Evolutionary conservation across 2,888 invertebrate genomes (phyloP).

Genomic region (Antheraea assamensis): DNA sequence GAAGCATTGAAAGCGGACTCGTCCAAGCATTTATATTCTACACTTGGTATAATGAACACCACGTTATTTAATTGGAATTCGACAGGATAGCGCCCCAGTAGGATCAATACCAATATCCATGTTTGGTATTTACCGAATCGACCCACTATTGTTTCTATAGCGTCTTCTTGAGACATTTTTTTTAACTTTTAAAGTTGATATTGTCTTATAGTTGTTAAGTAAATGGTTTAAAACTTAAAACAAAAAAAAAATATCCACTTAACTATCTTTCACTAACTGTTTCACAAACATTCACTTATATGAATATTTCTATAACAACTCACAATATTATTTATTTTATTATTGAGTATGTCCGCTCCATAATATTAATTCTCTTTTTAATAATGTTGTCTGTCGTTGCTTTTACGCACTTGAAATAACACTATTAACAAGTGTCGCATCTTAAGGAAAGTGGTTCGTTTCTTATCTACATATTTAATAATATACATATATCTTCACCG

Average conservation of each 20-base stretch:
- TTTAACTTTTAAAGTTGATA: neutral
- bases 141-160: slow-evolving; percentile 74
- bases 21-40: slow-evolving; percentile 73
- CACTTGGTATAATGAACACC: slow-evolving; percentile 79
- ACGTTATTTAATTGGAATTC: slow-evolving; percentile 82
- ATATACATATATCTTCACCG: neutral
- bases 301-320: neutral
- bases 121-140: slow-evolving; percentile 80
- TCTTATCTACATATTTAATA: neutral
- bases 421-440: neutral
- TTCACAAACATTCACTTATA: neutral
- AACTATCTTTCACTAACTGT: neutral
- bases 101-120: slow-evolving; percentile 73
- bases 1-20: slow-evolving; percentile 55
- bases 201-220: slow-evolving; percentile 9
- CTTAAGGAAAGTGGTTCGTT: neutral
- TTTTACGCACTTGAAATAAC: neutral
- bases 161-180: slow-evolving; percentile 40
- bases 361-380: neutral
- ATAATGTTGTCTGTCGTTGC: neutral
- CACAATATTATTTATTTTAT: neutral
- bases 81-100: slow-evolving; percentile 78
- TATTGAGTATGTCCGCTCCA: neutral
- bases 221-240: neutral
- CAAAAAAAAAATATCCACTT: neutral